Evolutionary conservation across 2,888 invertebrate genomes (phyloP).

Genomic region (Sarcophaga caerulescens): DNA sequence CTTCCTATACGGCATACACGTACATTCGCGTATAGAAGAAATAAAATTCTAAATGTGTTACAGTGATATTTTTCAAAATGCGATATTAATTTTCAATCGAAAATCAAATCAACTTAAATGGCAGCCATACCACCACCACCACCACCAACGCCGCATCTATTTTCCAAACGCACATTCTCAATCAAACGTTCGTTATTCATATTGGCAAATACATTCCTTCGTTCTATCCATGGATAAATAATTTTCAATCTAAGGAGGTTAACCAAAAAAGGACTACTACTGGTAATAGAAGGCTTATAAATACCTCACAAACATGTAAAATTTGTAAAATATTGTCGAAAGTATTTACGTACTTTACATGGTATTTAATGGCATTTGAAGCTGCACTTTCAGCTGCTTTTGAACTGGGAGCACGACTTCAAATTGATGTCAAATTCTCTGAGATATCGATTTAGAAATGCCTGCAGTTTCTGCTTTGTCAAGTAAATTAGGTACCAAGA

Average conservation of each 20-base stretch:
- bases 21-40: background rate
- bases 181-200: background rate
- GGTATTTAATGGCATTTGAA: too few species aligned
- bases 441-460: too few species aligned
- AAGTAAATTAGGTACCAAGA: too few species aligned
- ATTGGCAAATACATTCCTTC: too few species aligned
- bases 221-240: constrained; percentile 3
- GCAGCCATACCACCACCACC: constrained; percentile 54
- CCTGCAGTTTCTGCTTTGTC: too few species aligned
- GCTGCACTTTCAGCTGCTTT: too few species aligned
- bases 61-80: constrained; percentile 67
- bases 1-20: background rate
- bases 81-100: constrained; percentile 71
- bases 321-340: too few species aligned
- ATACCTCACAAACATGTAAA: too few species aligned
- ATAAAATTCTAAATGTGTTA: constrained; percentile 51
- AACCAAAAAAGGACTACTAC: background rate
- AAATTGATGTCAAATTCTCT: too few species aligned
- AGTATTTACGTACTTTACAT: too few species aligned
- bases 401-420: too few species aligned
- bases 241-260: constrained; percentile 19
- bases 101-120: constrained; percentile 71
- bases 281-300: too few species aligned
- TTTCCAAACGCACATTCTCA: background rate
- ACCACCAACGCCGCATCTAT: background rate